These are phyloP conservation scores for Vombatus ursinus DNA, from an alignment of 2,113 vertebrate species.

Conservation along the genomic window DNA sequence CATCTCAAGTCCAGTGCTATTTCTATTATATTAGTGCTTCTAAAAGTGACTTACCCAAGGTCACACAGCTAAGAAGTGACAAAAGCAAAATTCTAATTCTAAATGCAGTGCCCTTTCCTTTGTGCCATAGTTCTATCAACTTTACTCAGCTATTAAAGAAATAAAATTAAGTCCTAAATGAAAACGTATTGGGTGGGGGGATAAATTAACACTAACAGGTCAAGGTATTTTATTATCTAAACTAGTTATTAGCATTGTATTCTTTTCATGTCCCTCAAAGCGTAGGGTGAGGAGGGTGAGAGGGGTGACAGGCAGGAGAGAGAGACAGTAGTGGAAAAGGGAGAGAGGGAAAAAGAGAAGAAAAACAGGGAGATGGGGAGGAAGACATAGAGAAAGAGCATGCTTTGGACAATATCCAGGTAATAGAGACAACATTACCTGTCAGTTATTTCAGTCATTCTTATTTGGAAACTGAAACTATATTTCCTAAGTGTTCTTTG, in stretches of 20 bases:
- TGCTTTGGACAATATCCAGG: neutral
- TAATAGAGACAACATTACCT: neutral
- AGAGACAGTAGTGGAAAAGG: no score
- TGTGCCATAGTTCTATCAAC: neutral
- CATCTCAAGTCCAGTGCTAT: neutral
- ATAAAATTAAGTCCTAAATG: neutral
- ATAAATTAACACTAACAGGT: neutral
- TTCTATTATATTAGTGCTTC: neutral
- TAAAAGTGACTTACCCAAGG: neutral
- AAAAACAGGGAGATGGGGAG: neutral
- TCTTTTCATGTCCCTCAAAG: neutral
- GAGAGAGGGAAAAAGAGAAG: neutral
- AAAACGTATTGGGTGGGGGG: neutral
- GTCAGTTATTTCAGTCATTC: neutral
- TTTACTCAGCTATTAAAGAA: neutral
- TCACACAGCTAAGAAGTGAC: neutral
- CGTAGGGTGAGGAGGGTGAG: no score
- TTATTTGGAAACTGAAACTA: neutral
- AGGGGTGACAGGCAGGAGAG: no score
- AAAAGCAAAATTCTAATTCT: neutral
- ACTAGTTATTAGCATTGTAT: neutral
- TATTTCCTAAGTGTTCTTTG: neutral
- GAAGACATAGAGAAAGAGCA: neutral
- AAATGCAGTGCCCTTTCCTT: neutral
- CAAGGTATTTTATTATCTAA: neutral